A percentile compares a stretch with the other conserved stretches of the same genome.
Conservation (phyloP, 2,113 vertebrate genomes). For the Brachypteracias leptosomus region DNA sequence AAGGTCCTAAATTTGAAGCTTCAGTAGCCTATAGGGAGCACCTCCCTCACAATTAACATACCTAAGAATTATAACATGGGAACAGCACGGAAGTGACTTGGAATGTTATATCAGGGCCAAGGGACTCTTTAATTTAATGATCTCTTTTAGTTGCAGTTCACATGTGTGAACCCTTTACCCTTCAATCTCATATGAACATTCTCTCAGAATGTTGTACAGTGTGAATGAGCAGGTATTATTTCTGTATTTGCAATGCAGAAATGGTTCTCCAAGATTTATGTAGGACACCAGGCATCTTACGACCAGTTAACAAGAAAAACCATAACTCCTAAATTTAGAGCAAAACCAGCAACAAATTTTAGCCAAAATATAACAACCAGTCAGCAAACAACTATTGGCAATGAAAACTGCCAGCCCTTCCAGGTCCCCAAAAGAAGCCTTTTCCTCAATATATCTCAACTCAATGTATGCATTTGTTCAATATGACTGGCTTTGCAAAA, state of each 20-base stretch:
- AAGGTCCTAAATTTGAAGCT: slow-evolving; percentile 35
- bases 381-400: neutral
- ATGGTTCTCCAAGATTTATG: neutral
- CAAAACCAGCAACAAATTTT: neutral
- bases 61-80: slow-evolving; percentile 51
- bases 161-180: slow-evolving; percentile 1
- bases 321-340: neutral
- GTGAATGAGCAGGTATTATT: neutral
- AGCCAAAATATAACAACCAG: neutral
- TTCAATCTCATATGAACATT: neutral
- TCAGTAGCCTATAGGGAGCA: slow-evolving; percentile 30
- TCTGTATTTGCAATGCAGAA: neutral
- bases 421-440: neutral
- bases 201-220: neutral
- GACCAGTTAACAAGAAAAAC: neutral
- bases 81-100: slow-evolving; percentile 37
- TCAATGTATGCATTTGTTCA: neutral
- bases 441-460: neutral
- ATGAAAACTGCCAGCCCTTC: neutral
- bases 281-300: neutral
- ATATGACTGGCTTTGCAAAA: neutral
- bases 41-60: slow-evolving; percentile 50
- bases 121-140: slow-evolving; percentile 56
- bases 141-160: slow-evolving; percentile 27
- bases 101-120: slow-evolving; percentile 44